Conservation (phyloP, 2,888 invertebrate species). For the Beris chalybata region DNA sequence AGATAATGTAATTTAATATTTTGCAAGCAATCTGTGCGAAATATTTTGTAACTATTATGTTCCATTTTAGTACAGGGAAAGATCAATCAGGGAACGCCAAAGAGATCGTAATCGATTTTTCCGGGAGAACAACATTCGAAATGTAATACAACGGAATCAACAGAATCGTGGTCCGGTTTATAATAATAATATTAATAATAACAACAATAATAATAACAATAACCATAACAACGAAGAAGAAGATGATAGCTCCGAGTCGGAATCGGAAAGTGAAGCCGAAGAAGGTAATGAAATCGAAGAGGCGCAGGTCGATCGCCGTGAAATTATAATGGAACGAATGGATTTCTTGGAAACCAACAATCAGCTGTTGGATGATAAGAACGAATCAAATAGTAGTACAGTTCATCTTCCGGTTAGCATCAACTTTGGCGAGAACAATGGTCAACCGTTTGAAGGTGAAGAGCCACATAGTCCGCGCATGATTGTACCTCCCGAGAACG, state of each 20-base stretch:
- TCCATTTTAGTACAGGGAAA: slow-evolving; percentile 61
- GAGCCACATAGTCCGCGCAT: slow-evolving; percentile 14
- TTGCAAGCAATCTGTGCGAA: no score
- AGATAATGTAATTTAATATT: slow-evolving; percentile 35
- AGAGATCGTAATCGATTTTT: slow-evolving; percentile 61
- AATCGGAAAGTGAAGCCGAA: slow-evolving; percentile 33
- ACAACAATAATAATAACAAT: slow-evolving; percentile 26
- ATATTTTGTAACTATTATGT: slow-evolving; percentile 5
- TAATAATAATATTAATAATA: slow-evolving; percentile 34
- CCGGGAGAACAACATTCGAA: slow-evolving; percentile 43
- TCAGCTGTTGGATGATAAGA: slow-evolving; percentile 30
- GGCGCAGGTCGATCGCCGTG: slow-evolving; percentile 28
- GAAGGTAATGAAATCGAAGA: slow-evolving; percentile 31
- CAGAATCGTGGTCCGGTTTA: slow-evolving; percentile 28
- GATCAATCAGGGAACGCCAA: slow-evolving; percentile 62
- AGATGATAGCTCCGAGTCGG: slow-evolving; percentile 31
- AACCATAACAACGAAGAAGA: slow-evolving; percentile 36
- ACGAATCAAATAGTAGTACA: slow-evolving; percentile 18
- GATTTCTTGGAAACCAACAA: slow-evolving; percentile 33
- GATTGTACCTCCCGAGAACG: slow-evolving; percentile 37
- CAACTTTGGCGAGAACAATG: slow-evolving; percentile 34
- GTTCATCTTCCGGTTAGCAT: background rate
- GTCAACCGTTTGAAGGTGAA: slow-evolving; percentile 34
- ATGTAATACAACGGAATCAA: slow-evolving; percentile 39
- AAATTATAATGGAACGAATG: slow-evolving; percentile 36